Conservation (phyloP, 2,797 vertebrate species). For the Crenuchus spilurus region DNA sequence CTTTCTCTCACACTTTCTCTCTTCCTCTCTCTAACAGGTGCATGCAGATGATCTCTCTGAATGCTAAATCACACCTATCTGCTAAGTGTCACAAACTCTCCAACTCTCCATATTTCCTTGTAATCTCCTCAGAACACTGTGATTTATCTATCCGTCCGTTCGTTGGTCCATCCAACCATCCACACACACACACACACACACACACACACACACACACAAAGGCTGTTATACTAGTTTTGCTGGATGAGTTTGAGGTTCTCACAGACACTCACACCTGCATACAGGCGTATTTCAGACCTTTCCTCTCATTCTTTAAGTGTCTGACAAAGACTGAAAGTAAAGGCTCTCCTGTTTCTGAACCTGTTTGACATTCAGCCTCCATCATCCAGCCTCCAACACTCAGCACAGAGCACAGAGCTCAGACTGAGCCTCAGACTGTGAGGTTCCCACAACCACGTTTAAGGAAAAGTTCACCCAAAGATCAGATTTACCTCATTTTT, state of each 20-base stretch:
- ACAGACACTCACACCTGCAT: neutral
- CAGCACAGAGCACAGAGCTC: neutral
- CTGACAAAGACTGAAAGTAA: neutral
- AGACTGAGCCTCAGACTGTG: too few relatives aligned
- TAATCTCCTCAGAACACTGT: neutral
- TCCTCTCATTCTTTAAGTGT: neutral
- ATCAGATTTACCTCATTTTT: too few relatives aligned
- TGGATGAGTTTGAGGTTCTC: neutral
- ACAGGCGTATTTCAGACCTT: too few relatives aligned
- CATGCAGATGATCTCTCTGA: conserved; percentile 37
- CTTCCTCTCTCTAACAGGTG: conserved; percentile 44
- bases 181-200: neutral
- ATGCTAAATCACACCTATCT: conserved; percentile 26
- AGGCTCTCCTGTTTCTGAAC: conserved; percentile 4
- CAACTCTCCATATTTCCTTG: conserved; percentile 29
- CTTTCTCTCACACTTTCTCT: conserved; percentile 25
- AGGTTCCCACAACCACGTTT: too few relatives aligned
- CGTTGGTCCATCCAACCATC: neutral
- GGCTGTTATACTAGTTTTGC: neutral
- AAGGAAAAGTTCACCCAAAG: too few relatives aligned
- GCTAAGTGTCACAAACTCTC: conserved; percentile 36
- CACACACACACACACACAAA: neutral
- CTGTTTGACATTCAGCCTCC: conserved; percentile 1
- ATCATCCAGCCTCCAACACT: neutral
- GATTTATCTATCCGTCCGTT: neutral